Conservation (phyloP, 2,113 vertebrate genomes). For the Phaethornis superciliosus region DNA sequence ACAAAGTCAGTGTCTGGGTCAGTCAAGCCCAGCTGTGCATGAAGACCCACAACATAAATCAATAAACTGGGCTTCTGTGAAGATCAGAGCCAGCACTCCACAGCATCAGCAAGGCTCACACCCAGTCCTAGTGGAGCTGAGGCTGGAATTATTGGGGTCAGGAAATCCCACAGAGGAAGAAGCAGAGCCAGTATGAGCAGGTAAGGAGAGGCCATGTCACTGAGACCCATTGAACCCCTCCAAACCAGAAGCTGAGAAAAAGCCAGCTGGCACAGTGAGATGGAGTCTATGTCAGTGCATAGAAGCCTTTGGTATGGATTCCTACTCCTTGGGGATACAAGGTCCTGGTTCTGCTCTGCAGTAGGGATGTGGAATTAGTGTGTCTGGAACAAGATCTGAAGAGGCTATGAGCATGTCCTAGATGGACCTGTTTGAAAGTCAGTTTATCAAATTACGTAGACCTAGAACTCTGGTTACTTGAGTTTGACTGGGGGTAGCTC, state of each 20-base stretch:
- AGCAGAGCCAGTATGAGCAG: background rate
- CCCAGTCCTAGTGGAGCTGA: background rate
- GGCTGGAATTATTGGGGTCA: background rate
- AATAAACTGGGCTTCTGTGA: background rate
- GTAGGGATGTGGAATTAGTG: background rate
- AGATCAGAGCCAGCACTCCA: background rate
- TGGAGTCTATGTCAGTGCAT: background rate
- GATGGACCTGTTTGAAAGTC: background rate
- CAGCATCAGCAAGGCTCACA: background rate
- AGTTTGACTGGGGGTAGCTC: background rate
- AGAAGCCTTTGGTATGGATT: background rate
- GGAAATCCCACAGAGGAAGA: background rate
- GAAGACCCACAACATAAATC: background rate
- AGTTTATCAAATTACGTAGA: background rate
- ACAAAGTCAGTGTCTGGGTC: background rate
- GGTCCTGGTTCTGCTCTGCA: background rate
- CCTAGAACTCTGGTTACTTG: background rate
- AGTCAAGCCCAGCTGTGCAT: background rate
- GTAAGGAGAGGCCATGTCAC: background rate
- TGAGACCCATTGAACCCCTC: background rate
- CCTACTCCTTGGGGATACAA: background rate
- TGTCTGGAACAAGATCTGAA: background rate
- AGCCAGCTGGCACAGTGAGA: background rate
- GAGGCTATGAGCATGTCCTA: background rate
- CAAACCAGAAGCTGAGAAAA: background rate